Percentiles rank a stretch among this genome's conserved stretches.
These are phyloP conservation scores for Mactromeris polynyma DNA, from an alignment of 2,888 invertebrate species.

Conservation along the genomic window DNA sequence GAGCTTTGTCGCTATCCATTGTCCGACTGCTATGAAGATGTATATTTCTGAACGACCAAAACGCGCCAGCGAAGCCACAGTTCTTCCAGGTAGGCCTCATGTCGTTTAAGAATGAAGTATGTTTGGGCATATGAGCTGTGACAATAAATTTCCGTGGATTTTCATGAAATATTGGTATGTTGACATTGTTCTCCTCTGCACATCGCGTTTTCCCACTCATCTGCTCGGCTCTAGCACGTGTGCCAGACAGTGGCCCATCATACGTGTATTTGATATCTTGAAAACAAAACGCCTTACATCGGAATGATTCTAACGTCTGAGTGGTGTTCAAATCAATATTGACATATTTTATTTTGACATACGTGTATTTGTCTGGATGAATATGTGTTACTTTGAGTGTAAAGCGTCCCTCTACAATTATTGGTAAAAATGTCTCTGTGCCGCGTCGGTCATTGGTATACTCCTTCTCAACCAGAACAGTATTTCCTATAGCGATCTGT, in stretches of 20 bases:
- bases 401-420: slow-evolving; percentile 54
- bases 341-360: slow-evolving; percentile 75
- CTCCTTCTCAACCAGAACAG: slow-evolving; percentile 43
- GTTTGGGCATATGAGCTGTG: slow-evolving; percentile 74
- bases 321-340: slow-evolving; percentile 59
- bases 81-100: slow-evolving; percentile 62
- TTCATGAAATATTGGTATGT: slow-evolving; percentile 74
- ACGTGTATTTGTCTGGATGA: slow-evolving; percentile 66
- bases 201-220: slow-evolving; percentile 71
- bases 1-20: background rate
- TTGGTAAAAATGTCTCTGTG: slow-evolving; percentile 14
- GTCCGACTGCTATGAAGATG: slow-evolving; percentile 1
- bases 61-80: slow-evolving; percentile 62
- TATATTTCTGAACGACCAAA: slow-evolving; percentile 65
- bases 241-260: background rate
- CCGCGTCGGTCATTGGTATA: slow-evolving; percentile 50
- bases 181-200: slow-evolving; percentile 79
- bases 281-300: slow-evolving; percentile 73
- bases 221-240: slow-evolving; percentile 55
- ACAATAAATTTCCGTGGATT: slow-evolving; percentile 66
- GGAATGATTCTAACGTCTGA: slow-evolving; percentile 60
- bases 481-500: slow-evolving; percentile 60
- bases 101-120: slow-evolving; percentile 71
- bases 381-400: slow-evolving; percentile 58
- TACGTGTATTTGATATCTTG: slow-evolving; percentile 58